A percentile compares a stretch with the other conserved stretches of the same genome.
Evolutionary conservation across 2,797 vertebrate species (phyloP).

Genomic region (Rhinophrynus dorsalis): DNA sequence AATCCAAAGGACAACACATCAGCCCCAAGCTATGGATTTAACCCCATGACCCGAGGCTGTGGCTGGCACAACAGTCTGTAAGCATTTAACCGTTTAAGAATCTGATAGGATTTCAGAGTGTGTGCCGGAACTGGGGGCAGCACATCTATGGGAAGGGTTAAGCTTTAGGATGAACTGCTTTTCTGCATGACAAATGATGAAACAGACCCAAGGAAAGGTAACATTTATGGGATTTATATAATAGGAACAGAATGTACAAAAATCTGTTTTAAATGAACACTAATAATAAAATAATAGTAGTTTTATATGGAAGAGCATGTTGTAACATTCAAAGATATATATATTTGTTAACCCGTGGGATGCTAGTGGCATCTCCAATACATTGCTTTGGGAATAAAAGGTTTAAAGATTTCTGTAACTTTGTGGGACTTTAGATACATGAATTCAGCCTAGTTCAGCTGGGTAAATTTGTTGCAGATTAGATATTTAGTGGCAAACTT

Average conservation of each 20-base stretch:
- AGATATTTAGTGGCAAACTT: too few species aligned
- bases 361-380: too few species aligned
- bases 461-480: too few species aligned
- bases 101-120: background rate
- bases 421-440: too few species aligned
- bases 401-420: too few species aligned
- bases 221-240: constrained; percentile 3
- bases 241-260: background rate
- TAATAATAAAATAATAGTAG: too few species aligned
- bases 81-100: constrained; percentile 16
- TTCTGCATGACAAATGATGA: constrained; percentile 10
- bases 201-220: background rate
- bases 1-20: constrained; percentile 21
- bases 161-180: background rate
- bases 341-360: too few species aligned
- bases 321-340: too few species aligned
- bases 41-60: constrained; percentile 33
- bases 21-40: constrained; percentile 38
- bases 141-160: background rate
- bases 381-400: too few species aligned
- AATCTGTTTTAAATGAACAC: too few species aligned
- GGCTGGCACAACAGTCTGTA: background rate
- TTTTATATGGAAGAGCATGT: too few species aligned
- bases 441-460: too few species aligned
- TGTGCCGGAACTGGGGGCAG: background rate